Conservation (phyloP, 2,113 vertebrate genomes). For the Leptosomus discolor region DNA sequence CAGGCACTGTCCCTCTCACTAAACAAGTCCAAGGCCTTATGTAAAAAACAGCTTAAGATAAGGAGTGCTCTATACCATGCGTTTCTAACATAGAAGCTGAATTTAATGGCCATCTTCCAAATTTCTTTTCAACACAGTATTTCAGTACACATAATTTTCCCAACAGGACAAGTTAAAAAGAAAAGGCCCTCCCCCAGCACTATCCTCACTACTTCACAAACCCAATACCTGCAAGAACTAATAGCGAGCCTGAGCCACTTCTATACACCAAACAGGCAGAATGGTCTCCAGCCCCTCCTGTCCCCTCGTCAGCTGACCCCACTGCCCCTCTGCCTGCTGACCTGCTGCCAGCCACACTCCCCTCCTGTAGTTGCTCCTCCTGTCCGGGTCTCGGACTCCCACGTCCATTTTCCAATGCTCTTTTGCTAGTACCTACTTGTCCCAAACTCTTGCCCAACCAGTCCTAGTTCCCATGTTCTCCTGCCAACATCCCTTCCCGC, state of each 20-base stretch:
- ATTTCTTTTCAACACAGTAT: not conserved
- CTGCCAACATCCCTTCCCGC: not conserved
- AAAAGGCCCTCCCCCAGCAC: not conserved
- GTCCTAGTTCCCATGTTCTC: not conserved
- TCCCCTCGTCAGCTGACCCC: not conserved
- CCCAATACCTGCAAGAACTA: not conserved
- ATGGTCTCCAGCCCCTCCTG: not conserved
- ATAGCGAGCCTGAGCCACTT: not conserved
- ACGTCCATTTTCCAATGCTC: not conserved
- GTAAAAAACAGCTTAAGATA: not conserved
- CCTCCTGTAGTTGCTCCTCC: not conserved
- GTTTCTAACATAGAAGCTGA: not conserved
- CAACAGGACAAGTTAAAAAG: not conserved
- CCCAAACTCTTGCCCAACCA: not conserved
- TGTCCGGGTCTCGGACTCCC: not conserved
- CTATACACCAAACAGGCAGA: fast-evolving
- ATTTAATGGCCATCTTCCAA: not conserved
- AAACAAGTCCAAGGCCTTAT: not conserved
- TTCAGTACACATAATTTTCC: not conserved
- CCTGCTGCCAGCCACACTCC: not conserved
- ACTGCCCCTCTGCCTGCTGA: not conserved
- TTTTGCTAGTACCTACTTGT: not conserved
- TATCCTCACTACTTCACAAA: not conserved
- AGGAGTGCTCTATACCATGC: not conserved
- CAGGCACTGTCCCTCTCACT: not conserved